Evolutionary conservation across 2,113 vertebrate genomes (phyloP), one percentile per base, ranked within the genome.

Genomic region (Daboia siamensis): DNA sequence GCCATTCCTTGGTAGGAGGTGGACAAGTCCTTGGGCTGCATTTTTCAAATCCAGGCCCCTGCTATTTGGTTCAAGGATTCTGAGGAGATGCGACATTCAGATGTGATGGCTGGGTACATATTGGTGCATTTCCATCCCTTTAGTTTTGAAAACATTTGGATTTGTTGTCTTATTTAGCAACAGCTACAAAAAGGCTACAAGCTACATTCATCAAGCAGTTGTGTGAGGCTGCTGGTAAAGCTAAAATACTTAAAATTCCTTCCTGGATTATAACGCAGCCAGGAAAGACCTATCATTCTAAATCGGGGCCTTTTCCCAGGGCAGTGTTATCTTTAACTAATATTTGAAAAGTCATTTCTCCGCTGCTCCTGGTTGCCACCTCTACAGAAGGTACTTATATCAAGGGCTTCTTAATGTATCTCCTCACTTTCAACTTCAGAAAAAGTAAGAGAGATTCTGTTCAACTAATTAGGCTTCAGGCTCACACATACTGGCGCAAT

Each of bases 231-330:
- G 4, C 46, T 39, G 56, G 46, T 64, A 29, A 51, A 87, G 23
- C 29, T 15, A 3, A 7, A 8, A 46, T 52, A 3, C 24, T 61
- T n/a, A 21, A 8, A 8, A 17, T 29, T 4, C 51, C 57, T 23
- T 13, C 4, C 11, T 3, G 5, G 64, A 59, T 15, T 33, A n/a
- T 23, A 54, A 29, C 20, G 84, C 61, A 29, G 29, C 15, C 64
- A 39, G 23, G 86, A 59, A 52, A 85, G 61, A 54, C 46, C 17
- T 90, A 94, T n/a, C 15, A 0, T 52, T 92, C 87, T 23, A 87
- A 90, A 15, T 59, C 52, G 23, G n/a, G 39, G 90, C 9, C 5
- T 51, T 87, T 96, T 92, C 90, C 64, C 89, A 90, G 86, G 20
- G 51, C 90, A 91, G 44, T 17, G 3, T 54, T 86, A 61, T 57